Conservation (phyloP, 2,888 invertebrate species). For the Brachyptera putata region DNA sequence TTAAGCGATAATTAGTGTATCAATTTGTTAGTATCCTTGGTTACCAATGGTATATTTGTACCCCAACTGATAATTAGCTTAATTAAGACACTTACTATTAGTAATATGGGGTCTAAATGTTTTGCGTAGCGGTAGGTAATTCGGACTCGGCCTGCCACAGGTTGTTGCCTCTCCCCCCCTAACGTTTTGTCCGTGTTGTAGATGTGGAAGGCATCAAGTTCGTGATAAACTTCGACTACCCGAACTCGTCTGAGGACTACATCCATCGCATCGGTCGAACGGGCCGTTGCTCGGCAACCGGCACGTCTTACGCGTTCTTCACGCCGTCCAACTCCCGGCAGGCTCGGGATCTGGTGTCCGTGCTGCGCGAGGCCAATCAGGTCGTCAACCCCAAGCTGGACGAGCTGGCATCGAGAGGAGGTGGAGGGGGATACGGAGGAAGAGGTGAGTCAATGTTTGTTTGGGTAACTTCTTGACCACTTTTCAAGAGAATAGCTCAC, state of each 20-base stretch:
- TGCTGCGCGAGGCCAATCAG: conserved; percentile 87
- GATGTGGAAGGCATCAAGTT: conserved; percentile 90
- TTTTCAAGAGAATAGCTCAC: too few species aligned
- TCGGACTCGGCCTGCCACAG: too few species aligned
- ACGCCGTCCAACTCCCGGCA: conserved; percentile 83
- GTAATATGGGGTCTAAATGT: too few species aligned
- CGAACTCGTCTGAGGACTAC: conserved; percentile 92
- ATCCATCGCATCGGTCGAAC: conserved; percentile 94
- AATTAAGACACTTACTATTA: too few species aligned
- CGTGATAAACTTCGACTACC: conserved; percentile 95
- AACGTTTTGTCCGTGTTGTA: conserved; percentile 34
- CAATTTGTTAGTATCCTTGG: too few species aligned
- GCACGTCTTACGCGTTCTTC: conserved; percentile 94
- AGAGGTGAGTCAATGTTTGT: conserved; percentile 49
- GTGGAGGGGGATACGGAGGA: conserved; percentile 54
- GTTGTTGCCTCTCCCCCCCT: too few species aligned
- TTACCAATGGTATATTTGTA: too few species aligned
- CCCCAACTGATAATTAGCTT: too few species aligned
- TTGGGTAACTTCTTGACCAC: too few species aligned
- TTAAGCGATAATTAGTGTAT: too few species aligned
- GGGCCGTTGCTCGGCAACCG: conserved; percentile 79
- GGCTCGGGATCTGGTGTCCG: conserved; percentile 83
- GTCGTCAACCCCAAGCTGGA: conserved; percentile 80
- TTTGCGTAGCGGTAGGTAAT: too few species aligned
- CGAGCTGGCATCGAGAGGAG: conserved; percentile 67